Conservation (phyloP, 2,888 invertebrate genomes). For the Meiosimyza decipiens region DNA sequence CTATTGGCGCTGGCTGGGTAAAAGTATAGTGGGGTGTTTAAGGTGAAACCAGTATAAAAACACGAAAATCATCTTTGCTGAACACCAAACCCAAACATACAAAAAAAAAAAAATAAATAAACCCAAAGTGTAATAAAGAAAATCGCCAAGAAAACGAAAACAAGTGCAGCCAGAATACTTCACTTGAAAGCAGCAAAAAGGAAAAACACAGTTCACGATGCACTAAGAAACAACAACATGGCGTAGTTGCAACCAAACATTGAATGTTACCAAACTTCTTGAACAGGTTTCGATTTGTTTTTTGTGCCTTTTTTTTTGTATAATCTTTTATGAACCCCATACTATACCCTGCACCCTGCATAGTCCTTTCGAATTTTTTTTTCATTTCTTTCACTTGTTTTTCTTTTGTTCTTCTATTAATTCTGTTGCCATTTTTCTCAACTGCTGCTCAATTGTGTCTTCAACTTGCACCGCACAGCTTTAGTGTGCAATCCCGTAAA, state of each 20-base stretch:
- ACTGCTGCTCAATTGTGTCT: too few relatives aligned
- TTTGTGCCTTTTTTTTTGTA: not conserved
- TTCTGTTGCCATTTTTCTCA: not conserved
- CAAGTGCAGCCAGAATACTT: conserved; percentile 13
- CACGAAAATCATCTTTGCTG: conserved; percentile 17
- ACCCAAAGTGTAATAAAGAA: not conserved
- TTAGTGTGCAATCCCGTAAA: conserved; percentile 57
- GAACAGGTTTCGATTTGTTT: conserved; percentile 18
- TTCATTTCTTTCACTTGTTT: conserved; percentile 31
- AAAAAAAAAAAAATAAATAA: conserved; percentile 1
- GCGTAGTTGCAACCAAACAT: conserved; percentile 15
- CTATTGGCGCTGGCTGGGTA: too few relatives aligned
- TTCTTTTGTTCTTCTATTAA: not conserved
- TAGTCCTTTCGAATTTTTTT: conserved; percentile 19
- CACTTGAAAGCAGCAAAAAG: too few relatives aligned
- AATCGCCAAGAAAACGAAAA: not conserved
- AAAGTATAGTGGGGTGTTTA: too few relatives aligned
- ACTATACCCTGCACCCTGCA: conserved; percentile 38
- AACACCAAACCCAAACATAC: not conserved
- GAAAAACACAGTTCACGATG: too few relatives aligned
- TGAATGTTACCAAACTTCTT: conserved; percentile 4
- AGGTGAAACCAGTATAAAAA: conserved; percentile 1
- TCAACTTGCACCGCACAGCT: conserved; percentile 3
- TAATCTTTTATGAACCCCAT: not conserved
- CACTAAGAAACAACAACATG: conserved; percentile 17